phyloP scores from a whole-genome alignment of 2,113 vertebrate genomes.

The Hypocryptadius cinnamomeus region DNA sequence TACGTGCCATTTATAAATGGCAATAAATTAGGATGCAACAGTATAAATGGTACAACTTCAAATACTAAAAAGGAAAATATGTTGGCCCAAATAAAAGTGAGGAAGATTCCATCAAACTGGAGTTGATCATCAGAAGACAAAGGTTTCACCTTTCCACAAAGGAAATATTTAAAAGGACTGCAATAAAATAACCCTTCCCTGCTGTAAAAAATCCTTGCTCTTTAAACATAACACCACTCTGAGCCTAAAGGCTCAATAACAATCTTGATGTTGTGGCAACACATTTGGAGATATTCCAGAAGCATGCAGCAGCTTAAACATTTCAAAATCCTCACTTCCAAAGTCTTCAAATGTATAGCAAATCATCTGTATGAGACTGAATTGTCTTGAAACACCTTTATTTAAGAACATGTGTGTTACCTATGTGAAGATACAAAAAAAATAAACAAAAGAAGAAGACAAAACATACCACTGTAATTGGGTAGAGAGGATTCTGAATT shows the following conservation, averaged over 20 bases:
- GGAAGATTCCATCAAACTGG: background rate
- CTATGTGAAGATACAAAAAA: background rate
- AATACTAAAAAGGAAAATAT: background rate
- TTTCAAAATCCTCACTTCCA: background rate
- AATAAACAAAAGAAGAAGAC: background rate
- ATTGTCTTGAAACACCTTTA: background rate
- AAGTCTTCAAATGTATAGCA: background rate
- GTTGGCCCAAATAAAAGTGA: background rate
- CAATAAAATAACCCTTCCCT: background rate
- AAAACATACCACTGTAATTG: conserved; percentile 86
- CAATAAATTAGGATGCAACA: background rate
- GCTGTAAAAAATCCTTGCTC: background rate
- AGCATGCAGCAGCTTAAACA: background rate
- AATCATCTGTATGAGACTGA: background rate
- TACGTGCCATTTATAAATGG: background rate
- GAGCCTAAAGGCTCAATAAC: background rate
- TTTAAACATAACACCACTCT: background rate
- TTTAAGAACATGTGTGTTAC: background rate
- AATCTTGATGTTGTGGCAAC: background rate
- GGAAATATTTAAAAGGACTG: background rate
- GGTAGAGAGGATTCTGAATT: conserved; percentile 93
- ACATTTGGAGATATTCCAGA: background rate
- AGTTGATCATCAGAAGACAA: background rate
- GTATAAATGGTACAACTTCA: background rate
- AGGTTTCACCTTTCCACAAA: background rate